Conservation (phyloP, 2,888 invertebrate genomes). For the Arrhopalites spinosus region DNA sequence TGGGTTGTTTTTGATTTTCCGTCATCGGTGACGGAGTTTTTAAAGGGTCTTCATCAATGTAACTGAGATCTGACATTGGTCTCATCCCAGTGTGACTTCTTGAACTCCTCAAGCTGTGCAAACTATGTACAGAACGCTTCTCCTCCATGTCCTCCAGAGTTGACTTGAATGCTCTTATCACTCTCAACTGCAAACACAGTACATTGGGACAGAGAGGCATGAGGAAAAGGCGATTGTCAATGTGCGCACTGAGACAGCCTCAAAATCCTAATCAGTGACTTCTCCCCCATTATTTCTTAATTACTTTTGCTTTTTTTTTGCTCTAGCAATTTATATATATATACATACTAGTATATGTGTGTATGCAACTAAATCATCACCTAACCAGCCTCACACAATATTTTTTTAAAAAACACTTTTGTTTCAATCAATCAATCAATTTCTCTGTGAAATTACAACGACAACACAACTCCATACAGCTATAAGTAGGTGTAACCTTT, state of each 20-base stretch:
- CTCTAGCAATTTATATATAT: too few relatives aligned
- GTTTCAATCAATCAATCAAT: too few relatives aligned
- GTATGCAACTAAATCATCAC: too few relatives aligned
- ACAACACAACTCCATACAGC: too few relatives aligned
- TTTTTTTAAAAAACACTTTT: too few relatives aligned
- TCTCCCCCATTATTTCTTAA: constrained; percentile 2
- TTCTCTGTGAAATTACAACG: too few relatives aligned
- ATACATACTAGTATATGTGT: too few relatives aligned
- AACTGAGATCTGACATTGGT: constrained; percentile 81
- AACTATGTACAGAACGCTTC: constrained; percentile 96
- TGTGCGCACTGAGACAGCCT: constrained; percentile 19
- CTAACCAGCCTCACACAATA: too few relatives aligned
- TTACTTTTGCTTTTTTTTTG: neutral
- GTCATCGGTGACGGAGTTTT: constrained; percentile 61
- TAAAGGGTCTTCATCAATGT: constrained; percentile 72
- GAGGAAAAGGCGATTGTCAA: constrained; percentile 59
- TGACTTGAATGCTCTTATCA: constrained; percentile 99
- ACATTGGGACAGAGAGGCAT: constrained; percentile 63
- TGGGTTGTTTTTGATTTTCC: constrained; percentile 55
- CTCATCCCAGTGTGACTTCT: constrained; percentile 76
- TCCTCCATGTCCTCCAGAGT: constrained; percentile 99
- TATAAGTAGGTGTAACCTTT: too few relatives aligned
- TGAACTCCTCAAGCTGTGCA: constrained; percentile 82
- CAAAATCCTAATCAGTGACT: constrained; percentile 13
- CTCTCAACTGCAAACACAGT: constrained; percentile 91